Conservation (phyloP, 2,113 vertebrate genomes). For the Sapayoa aenigma region DNA sequence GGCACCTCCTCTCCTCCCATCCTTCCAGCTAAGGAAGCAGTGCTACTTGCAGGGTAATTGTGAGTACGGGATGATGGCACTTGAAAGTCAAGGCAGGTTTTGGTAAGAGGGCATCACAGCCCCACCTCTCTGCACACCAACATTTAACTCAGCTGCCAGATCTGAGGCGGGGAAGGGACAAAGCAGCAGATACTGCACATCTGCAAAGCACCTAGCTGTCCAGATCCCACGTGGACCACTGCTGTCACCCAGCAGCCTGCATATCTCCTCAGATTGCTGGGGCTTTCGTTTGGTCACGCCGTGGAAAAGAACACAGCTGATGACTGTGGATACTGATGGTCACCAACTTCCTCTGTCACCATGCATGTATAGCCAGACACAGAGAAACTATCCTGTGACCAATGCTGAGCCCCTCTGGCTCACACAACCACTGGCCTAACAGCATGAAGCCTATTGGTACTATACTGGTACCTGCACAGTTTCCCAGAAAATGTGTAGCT, state of each 20-base stretch:
- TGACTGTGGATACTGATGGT: not conserved
- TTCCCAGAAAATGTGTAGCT: not conserved
- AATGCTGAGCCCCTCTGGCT: not conserved
- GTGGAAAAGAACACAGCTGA: not conserved
- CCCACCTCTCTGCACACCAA: not conserved
- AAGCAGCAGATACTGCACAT: not conserved
- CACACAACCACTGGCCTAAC: not conserved
- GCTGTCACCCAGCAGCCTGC: not conserved
- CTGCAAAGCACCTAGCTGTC: not conserved
- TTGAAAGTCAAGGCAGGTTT: not conserved
- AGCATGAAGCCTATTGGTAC: not conserved
- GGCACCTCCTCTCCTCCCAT: not conserved
- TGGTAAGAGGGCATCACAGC: not conserved
- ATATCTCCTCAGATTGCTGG: not conserved
- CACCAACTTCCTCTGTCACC: not conserved
- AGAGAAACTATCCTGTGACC: not conserved
- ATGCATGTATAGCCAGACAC: not conserved
- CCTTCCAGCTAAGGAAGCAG: not conserved
- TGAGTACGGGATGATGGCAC: not conserved
- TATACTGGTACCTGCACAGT: not conserved
- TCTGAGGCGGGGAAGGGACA: not conserved
- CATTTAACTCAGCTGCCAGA: not conserved
- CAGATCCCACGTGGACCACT: not conserved
- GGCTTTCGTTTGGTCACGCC: not conserved
- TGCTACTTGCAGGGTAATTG: not conserved